Evolutionary conservation across 2,888 invertebrate genomes (phyloP).

Genomic region (Dysmachus trigonus): DNA sequence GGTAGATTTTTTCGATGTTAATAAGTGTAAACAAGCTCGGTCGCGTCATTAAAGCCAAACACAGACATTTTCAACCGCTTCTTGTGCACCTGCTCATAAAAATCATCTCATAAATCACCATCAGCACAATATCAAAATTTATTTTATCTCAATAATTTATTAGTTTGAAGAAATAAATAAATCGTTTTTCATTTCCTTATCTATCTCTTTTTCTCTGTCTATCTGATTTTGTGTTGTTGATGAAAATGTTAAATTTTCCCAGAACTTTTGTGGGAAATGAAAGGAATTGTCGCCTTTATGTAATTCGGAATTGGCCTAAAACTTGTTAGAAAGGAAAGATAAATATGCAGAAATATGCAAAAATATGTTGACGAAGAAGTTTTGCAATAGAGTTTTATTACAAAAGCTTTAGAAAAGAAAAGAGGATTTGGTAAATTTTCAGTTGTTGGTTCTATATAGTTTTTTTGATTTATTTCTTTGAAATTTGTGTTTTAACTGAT

Average conservation of each 20-base stretch:
- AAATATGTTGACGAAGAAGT: not conserved
- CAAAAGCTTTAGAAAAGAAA: slow-evolving; percentile 62
- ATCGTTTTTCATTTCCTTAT: slow-evolving; percentile 13
- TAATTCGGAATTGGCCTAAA: not conserved
- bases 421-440: slow-evolving; percentile 56
- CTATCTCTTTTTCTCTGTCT: not conserved
- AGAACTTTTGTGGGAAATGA: not conserved
- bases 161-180: not conserved
- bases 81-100: slow-evolving; percentile 13
- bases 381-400: not conserved
- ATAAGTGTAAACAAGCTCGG: not conserved
- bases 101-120: slow-evolving; percentile 22
- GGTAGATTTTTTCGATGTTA: not conserved
- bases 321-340: not conserved
- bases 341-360: not conserved
- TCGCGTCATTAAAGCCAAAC: slow-evolving; percentile 11
- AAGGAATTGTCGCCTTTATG: not conserved
- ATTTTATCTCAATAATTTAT: not conserved
- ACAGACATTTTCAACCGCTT: not conserved
- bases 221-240: not conserved
- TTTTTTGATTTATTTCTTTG: slow-evolving; percentile 12
- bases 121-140: slow-evolving; percentile 5
- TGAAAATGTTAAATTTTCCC: not conserved
- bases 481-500: not conserved
- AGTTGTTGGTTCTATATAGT: not conserved